Base-by-base conservation (phyloP, 2,888 invertebrate genomes). In the Arctia plantaginis region DNA sequence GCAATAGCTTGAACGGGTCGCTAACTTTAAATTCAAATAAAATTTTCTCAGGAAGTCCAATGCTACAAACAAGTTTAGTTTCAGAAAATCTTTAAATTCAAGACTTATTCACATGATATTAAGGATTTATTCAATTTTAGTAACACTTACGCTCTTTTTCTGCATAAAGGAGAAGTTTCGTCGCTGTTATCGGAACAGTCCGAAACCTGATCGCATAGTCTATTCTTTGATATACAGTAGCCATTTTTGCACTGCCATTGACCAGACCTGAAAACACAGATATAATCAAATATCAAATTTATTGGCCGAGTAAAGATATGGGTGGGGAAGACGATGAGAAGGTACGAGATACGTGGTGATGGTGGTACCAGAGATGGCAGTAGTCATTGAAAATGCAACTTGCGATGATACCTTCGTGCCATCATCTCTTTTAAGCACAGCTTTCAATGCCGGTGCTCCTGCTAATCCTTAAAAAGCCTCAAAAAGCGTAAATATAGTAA, bases 221-320 rank as follows among this genome's bases (percentile, higher is more conserved):
- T 47, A 23, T 67, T 20, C 44, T 12, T 30, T 33, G 47, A 67
- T 47, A 67, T 47, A 18, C 67, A 67, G 33, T 33, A 0, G 0
- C 67, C 67, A 67, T 47, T 33, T 33, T 44, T 47, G 47, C 67
- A 67, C 20, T 30, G 44, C 67, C 67, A 67, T 47, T 67, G 47
- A 18, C 47, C 33, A 18, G 44, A 47, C 13, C 67, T 67, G 13
- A 44, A 47, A 33, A 30, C 23, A 67, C 20, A 23, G 44, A 39
- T 41, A 27, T 13, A n/a, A 55, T 55, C 1, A 2, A 55, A 23
- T 12, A n/a, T 23, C 23, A 20, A 23, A 51, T n/a, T n/a, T 23
- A 55, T n/a, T 23, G 10, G 23, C 7, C 23, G 12, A n/a, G 23
- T 51, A 23, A 51, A 51, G 20, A 7, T 51, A 20, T 23, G 8